phyloP scores from a whole-genome alignment of 2,797 vertebrate genomes.

The Scyliorhinus canicula region DNA sequence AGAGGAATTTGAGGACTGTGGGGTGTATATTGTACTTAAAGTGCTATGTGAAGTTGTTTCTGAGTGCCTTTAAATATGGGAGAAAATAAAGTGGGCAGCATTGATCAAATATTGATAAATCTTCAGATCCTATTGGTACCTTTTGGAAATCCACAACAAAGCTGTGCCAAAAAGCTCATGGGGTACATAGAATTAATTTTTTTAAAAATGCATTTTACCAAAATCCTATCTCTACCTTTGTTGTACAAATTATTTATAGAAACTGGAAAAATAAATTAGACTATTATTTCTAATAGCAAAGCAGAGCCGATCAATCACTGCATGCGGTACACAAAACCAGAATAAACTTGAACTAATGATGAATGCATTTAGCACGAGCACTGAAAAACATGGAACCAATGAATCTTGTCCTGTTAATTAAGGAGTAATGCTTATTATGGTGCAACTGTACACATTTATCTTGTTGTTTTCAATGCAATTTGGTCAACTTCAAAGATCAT shows the following conservation, averaged over 20 bases:
- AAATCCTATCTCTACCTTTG: not conserved
- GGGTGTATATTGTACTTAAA: not conserved
- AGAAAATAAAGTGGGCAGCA: not conserved
- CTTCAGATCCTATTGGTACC: not conserved
- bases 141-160: not conserved
- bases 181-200: not conserved
- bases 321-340: not conserved
- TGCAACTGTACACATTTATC: not conserved
- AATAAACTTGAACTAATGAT: conserved; percentile 19
- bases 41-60: not conserved
- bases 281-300: not conserved
- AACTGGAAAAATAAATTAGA: conserved; percentile 2
- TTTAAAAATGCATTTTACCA: not conserved
- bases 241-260: not conserved
- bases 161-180: not conserved
- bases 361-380: not conserved
- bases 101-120: not conserved
- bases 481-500: not conserved
- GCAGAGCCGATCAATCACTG: conserved; percentile 19
- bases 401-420: conserved; percentile 24
- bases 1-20: not conserved
- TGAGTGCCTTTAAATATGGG: not conserved
- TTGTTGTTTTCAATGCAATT: conserved; percentile 2
- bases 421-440: conserved; percentile 23
- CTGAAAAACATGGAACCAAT: not conserved